Percentiles rank a stretch among this genome's conserved stretches.
These are phyloP conservation scores for Mus caroli DNA, from an alignment of 2,797 vertebrate genomes.

Conservation along the genomic window DNA sequence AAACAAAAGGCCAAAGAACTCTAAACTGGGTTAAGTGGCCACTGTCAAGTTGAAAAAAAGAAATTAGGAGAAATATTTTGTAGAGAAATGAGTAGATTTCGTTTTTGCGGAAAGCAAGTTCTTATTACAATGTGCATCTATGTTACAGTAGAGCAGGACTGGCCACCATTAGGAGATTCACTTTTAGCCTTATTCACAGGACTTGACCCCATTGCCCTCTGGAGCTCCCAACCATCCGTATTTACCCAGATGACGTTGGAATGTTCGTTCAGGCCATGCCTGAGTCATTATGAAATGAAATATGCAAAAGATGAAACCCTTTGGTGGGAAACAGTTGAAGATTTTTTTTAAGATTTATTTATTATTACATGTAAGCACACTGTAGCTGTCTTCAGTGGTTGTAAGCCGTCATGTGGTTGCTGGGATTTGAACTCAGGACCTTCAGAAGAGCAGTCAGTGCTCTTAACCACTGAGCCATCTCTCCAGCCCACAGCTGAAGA, in stretches of 20 bases:
- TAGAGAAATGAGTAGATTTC: neutral
- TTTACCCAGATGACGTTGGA: neutral
- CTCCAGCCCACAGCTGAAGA: neutral
- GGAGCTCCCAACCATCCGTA: neutral
- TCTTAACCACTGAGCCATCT: too few relatives aligned
- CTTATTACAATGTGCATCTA: neutral
- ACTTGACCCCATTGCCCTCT: neutral
- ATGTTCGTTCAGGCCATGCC: neutral
- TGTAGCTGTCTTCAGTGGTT: too few relatives aligned
- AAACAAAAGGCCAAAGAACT: neutral
- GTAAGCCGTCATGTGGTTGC: too few relatives aligned
- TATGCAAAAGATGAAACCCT: neutral
- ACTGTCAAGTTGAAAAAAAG: neutral
- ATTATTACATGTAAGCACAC: too few relatives aligned
- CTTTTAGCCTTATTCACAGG: neutral
- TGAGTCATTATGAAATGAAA: neutral
- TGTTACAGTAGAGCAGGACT: neutral
- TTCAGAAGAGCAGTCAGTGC: too few relatives aligned
- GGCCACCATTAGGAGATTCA: neutral
- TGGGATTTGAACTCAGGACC: too few relatives aligned
- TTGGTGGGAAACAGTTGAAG: neutral
- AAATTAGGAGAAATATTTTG: neutral
- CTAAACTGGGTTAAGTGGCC: neutral
- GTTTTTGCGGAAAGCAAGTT: neutral
- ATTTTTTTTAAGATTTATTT: neutral